phyloP scores from a whole-genome alignment of 2,113 vertebrate genomes.

The Malurus alboscapulatus region DNA sequence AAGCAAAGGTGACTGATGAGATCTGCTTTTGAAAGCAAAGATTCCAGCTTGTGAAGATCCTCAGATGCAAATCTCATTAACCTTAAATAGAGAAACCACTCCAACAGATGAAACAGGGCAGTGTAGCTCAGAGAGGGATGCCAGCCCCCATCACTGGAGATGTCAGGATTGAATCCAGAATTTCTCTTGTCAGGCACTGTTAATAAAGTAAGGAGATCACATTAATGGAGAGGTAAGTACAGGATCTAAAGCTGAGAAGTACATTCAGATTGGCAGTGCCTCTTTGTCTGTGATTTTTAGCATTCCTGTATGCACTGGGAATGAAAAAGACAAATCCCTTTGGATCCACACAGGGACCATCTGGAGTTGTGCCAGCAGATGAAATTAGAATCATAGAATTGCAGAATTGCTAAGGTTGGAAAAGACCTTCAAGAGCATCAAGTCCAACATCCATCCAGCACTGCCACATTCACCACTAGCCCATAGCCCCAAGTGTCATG shows the following conservation, averaged over 20 bases:
- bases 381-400: neutral
- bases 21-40: constrained; percentile 9
- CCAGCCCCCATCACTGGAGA: neutral
- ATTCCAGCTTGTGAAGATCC: neutral
- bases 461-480: neutral
- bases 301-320: neutral
- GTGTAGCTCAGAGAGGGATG: neutral
- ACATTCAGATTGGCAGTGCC: neutral
- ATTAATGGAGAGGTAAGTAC: neutral
- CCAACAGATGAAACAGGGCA: neutral
- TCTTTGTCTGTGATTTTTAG: neutral
- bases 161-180: neutral
- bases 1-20: neutral
- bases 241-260: neutral
- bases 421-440: neutral
- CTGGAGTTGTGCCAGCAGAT: neutral
- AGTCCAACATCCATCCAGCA: neutral
- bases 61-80: constrained; percentile 29
- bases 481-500: neutral
- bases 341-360: neutral
- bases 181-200: constrained; percentile 11
- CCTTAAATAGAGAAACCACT: neutral
- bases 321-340: neutral
- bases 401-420: neutral
- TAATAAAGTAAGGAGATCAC: neutral